Evolutionary conservation across 1,140 invertebrate genomes (phyloP), one percentile per base, ranked within the genome.

Genomic region (Rhagoletis pomonella): DNA sequence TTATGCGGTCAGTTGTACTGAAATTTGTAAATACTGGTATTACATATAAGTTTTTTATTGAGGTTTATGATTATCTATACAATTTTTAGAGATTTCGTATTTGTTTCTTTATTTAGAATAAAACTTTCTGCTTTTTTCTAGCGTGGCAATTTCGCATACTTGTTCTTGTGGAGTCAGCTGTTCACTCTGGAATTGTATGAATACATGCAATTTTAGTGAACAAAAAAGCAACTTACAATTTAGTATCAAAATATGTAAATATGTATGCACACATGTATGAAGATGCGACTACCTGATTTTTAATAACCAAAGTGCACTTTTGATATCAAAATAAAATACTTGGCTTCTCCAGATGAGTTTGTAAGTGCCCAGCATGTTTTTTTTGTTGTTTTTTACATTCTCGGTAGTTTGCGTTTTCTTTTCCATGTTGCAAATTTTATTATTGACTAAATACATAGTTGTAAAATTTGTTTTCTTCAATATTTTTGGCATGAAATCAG

Each of bases 231-330:
- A 7, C 50, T 55, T 5, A 55, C 50, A 55, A 55, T 55, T 55
- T 55, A 7, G 50, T 55, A 55, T 7, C 60, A 12, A 14, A 14
- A 14, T 62, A 62, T 62, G 60, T 17, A 14, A 62, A 55, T 10
- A 55, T 55, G 50, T 55, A 10, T 55, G 50, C 10, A 29, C 29
- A 29, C 29, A 14, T 73, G 44, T 73, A 1, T 47, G 3, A 55
- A n/a, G 19, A 6, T 55, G 73, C n/a, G 17, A 2, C 39, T 73
- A 10, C 42, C 73, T 19, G 1, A 17, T 50, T 9, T 19, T 81
- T 81, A 81, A 81, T 81, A 81, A 81, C 5, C 73, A 55, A 81
- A 81, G 47, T 81, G 73, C 47, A 81, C 47, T 58, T 81, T 10
- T 17, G 19, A 81, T 81, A 55, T 29, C 4, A 1, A 58, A 81